These are phyloP conservation scores for Labrus mixtus DNA, from an alignment of 2,113 vertebrate genomes.

Conservation along the genomic window DNA sequence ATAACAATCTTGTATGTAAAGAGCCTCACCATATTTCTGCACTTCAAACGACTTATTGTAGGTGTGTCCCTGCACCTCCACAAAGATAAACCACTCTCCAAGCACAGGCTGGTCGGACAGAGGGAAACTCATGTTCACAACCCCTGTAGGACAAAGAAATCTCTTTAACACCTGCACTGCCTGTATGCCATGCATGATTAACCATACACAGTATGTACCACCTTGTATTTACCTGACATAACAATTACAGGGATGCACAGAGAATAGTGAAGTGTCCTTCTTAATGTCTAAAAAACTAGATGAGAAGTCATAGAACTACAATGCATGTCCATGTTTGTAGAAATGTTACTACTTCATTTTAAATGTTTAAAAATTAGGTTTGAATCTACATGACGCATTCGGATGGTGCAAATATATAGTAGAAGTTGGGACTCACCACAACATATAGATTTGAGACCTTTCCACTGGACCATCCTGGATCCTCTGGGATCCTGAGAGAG, in stretches of 20 bases:
- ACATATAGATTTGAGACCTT: slow-evolving; percentile 85
- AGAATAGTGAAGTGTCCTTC: too few species aligned
- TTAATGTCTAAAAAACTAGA: too few species aligned
- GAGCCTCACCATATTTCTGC: slow-evolving; percentile 92
- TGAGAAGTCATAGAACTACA: too few species aligned
- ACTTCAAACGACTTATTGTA: slow-evolving; percentile 95
- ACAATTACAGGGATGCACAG: slow-evolving; percentile 1
- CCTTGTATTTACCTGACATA: neutral
- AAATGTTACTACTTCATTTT: too few species aligned
- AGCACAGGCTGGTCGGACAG: slow-evolving; percentile 94
- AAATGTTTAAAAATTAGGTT: neutral
- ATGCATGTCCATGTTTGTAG: too few species aligned
- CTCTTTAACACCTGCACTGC: neutral
- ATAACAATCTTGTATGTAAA: neutral
- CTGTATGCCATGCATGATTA: neutral
- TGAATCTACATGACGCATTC: neutral
- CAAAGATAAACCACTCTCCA: slow-evolving; percentile 93
- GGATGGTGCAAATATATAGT: neutral
- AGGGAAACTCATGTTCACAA: slow-evolving; percentile 92
- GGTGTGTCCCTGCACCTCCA: slow-evolving; percentile 90
- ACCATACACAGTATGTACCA: neutral
- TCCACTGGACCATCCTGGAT: slow-evolving; percentile 93
- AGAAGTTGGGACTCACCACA: slow-evolving; percentile 84
- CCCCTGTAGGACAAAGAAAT: slow-evolving; percentile 79
- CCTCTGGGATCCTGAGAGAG: slow-evolving; percentile 89